phyloP scores from a whole-genome alignment of 2,888 invertebrate genomes.

The Dioctria rufipes region DNA sequence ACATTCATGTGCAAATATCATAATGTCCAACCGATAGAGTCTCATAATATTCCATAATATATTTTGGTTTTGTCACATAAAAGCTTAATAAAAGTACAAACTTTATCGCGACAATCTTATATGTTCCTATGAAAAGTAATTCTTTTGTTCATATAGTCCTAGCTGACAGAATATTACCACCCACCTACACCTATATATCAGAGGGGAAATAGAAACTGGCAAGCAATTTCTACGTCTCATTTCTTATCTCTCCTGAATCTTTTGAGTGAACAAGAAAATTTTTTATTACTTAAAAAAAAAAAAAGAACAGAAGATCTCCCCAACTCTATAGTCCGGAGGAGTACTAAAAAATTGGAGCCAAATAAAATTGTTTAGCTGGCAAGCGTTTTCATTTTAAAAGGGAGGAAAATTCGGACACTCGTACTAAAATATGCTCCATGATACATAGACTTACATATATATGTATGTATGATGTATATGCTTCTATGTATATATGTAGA shows the following conservation, averaged over 20 bases:
- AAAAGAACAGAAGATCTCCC: conserved; percentile 19
- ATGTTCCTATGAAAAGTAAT: conserved; percentile 22
- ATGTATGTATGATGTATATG: too few species aligned
- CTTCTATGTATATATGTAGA: too few species aligned
- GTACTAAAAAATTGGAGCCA: conserved; percentile 53
- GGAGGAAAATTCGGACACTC: conserved; percentile 52
- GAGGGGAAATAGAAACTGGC: conserved; percentile 13
- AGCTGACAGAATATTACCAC: conserved; percentile 34
- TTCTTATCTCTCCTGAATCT: conserved; percentile 50
- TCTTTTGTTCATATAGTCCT: conserved; percentile 24
- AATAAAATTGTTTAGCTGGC: conserved; percentile 55
- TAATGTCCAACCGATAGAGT: too few species aligned
- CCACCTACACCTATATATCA: conserved; percentile 35
- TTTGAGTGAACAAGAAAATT: conserved; percentile 52
- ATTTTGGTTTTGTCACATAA: not conserved
- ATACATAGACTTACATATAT: not conserved
- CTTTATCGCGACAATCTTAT: conserved; percentile 45
- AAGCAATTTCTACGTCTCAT: conserved; percentile 46
- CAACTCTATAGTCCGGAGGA: not conserved
- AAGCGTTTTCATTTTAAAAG: conserved; percentile 47
- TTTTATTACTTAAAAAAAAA: conserved; percentile 32
- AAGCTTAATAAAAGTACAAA: conserved; percentile 32
- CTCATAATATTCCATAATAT: not conserved
- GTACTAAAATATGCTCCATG: conserved; percentile 48
- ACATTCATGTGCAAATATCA: too few species aligned